These are phyloP conservation scores for Leptura quadrifasciata DNA, from an alignment of 2,888 invertebrate species.

Conservation along the genomic window DNA sequence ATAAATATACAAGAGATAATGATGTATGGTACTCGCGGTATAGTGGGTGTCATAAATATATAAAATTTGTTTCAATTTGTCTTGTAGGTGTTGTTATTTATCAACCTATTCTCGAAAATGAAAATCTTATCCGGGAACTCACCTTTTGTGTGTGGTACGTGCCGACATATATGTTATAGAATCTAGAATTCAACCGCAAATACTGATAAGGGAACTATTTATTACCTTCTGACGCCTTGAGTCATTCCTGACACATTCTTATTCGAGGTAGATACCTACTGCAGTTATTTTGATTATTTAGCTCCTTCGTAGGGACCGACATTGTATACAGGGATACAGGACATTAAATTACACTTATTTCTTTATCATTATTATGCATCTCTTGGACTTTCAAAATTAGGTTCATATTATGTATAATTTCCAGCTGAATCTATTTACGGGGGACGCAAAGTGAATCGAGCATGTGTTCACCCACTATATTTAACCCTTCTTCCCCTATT, in stretches of 20 bases:
- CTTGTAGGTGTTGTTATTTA: slow-evolving; percentile 22
- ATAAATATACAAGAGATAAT: slow-evolving; percentile 22
- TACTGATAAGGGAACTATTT: slow-evolving; percentile 59
- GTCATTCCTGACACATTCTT: slow-evolving; percentile 30
- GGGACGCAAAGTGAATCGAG: no score
- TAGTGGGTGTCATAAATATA: slow-evolving; percentile 32
- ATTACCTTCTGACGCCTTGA: slow-evolving; percentile 37
- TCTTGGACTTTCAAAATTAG: no score
- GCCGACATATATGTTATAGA: slow-evolving; percentile 50
- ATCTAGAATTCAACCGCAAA: slow-evolving; percentile 55
- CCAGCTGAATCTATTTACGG: no score
- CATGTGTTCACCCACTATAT: no score
- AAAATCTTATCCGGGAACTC: slow-evolving; percentile 35
- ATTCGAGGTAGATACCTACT: slow-evolving; percentile 16
- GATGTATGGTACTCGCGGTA: slow-evolving; percentile 17
- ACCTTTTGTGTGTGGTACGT: slow-evolving; percentile 49
- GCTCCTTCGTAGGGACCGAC: background rate
- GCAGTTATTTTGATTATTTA: slow-evolving; percentile 15
- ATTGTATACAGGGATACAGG: background rate
- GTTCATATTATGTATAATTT: no score
- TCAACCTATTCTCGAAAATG: slow-evolving; percentile 31
- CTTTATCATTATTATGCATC: no score
- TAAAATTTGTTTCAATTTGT: slow-evolving; percentile 37
- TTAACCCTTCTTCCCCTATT: no score
- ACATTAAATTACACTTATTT: no score